Evolutionary conservation across 1,140 invertebrate genomes (phyloP).

Genomic region (Papilio dardanus): DNA sequence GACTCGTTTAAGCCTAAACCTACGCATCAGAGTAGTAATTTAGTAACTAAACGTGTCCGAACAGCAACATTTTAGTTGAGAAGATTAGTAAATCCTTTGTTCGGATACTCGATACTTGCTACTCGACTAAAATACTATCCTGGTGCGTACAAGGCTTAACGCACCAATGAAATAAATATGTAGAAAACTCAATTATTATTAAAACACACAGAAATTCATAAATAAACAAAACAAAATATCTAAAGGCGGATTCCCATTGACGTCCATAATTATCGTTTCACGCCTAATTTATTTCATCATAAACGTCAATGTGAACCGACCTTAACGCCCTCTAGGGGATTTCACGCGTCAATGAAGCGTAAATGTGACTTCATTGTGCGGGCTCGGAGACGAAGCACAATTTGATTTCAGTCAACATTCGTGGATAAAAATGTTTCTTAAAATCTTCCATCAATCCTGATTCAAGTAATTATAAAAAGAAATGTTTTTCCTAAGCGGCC

Average conservation of each 20-base stretch:
- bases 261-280: slow-evolving; percentile 18
- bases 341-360: slow-evolving; percentile 41
- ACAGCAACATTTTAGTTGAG: no score
- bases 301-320: slow-evolving; percentile 17
- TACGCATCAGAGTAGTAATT: no score
- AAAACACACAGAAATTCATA: no score
- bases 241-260: not conserved
- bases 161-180: no score
- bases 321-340: slow-evolving; percentile 38
- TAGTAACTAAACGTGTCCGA: no score
- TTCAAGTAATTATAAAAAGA: not conserved
- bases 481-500: not conserved
- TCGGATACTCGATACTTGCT: no score
- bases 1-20: no score
- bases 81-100: no score
- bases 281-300: not conserved
- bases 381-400: not conserved
- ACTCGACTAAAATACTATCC: no score
- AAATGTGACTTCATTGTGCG: slow-evolving; percentile 40
- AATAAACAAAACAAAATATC: not conserved
- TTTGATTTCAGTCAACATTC: slow-evolving; percentile 18
- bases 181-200: no score
- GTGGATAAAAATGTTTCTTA: not conserved
- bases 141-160: no score
- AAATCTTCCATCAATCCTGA: not conserved